Base-by-base conservation (phyloP, 53 echinoderm and acorn worm genomes). In the Holothuria leucospilota region DNA sequence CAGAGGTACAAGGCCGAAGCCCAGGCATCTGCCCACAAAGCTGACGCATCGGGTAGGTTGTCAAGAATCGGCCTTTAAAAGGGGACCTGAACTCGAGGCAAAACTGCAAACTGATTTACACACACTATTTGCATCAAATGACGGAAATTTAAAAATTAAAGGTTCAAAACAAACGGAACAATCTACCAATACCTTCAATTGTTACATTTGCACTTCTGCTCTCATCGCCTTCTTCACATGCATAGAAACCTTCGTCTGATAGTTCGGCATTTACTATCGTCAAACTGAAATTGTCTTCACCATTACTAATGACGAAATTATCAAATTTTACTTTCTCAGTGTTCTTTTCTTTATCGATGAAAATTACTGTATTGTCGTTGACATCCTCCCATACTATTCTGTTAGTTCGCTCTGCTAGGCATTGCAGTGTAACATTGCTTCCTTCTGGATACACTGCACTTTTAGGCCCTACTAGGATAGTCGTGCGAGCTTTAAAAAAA, bases 271-370 rank as follows among this genome's bases (percentile, higher is more conserved):
- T 20, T 20, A 41, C 46, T 20, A 71, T 71, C 4, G 40, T 71
- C 16, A 71, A 39, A 14, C 34, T 71, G 46, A 42, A 71, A 71
- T 42, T 39, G 14, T 0, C 46, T 14, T 46, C 46, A 6, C 0
- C 40, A 4, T 39, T 8, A 39, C 72, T 71, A 16, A 71, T 71
- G n/a, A 41, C 5, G 29, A 71, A 71, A 24, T 71, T 71, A 4
- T 71, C 72, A 71, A 41, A 71, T 38, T 71, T 71, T 18, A 2
- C n/a, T n/a, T 71, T 71, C 20, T 20, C 20, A 30, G 72, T 71
- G 40, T 71, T 71, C 72, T 71, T 71, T 0, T 39, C 39, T 16
- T 71, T 71, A 1, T 24, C 46, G 16, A 71, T 20, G 20, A 71
- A 71, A 71, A 71, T 71, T 7, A 20, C 34, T 39, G 72, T 71